These are phyloP conservation scores for Leptothorax acervorum DNA, from an alignment of 2,888 invertebrate genomes.

Conservation along the genomic window DNA sequence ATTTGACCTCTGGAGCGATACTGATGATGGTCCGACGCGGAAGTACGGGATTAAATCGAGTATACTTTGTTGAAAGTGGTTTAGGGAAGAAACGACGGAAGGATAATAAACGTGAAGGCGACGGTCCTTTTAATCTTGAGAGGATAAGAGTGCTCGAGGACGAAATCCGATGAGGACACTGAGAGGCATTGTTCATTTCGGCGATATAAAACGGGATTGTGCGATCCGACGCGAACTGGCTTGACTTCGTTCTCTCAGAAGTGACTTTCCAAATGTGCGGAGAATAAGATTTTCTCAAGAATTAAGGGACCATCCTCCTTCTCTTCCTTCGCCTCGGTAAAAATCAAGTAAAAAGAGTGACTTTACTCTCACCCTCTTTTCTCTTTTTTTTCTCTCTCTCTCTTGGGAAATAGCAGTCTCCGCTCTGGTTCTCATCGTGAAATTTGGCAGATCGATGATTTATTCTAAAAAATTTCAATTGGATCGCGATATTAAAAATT, in stretches of 20 bases:
- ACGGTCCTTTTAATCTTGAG: constrained; percentile 56
- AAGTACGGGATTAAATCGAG: constrained; percentile 14
- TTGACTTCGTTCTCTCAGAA: constrained; percentile 31
- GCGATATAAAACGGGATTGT: constrained; percentile 66
- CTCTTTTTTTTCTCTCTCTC: not conserved
- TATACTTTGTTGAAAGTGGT: constrained; percentile 45
- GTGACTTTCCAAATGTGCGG: constrained; percentile 16
- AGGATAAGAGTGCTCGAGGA: constrained; percentile 27
- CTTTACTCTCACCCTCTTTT: not conserved
- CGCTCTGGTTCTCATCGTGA: constrained; percentile 1
- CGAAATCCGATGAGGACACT: constrained; percentile 44
- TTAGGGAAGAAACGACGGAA: constrained; percentile 27
- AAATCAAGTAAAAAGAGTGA: constrained; percentile 5
- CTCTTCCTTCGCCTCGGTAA: not conserved
- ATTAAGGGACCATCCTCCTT: constrained; percentile 2
- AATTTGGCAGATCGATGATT: constrained; percentile 28
- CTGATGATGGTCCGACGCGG: not conserved
- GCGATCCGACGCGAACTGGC: constrained; percentile 38
- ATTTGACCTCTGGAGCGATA: not conserved
- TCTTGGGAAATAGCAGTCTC: not conserved
- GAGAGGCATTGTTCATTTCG: constrained; percentile 56
- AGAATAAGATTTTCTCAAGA: constrained; percentile 37
- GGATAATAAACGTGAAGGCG: constrained; percentile 51
- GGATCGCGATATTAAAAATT: constrained; percentile 32
- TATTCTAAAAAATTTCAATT: constrained; percentile 38